Percentiles rank a stretch among this genome's conserved stretches.
Conservation (phyloP, 2,113 vertebrate species). For the Pomatorhinus ruficollis region DNA sequence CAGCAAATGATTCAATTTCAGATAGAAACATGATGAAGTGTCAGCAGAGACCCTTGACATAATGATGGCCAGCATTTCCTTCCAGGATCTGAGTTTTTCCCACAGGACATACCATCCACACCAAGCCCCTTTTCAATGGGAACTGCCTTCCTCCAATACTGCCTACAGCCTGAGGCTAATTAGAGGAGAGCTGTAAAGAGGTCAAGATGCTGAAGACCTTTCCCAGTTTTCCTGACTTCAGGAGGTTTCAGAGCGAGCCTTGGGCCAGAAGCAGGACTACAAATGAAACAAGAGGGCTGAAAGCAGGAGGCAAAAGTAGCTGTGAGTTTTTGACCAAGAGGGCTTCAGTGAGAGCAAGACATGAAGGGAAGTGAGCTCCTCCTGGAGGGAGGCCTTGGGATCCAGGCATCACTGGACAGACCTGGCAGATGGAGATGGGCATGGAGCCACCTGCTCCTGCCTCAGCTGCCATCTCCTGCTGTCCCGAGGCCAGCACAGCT, state of each 20-base stretch:
- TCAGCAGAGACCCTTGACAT: neutral
- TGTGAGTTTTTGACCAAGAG: neutral
- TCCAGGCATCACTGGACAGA: neutral
- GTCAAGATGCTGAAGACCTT: neutral
- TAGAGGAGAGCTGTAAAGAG: neutral
- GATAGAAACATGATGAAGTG: neutral
- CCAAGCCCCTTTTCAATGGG: neutral
- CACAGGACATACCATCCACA: neutral
- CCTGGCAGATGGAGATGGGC: neutral
- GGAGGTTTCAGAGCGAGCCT: neutral
- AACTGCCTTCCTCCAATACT: neutral
- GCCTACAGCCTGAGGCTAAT: neutral
- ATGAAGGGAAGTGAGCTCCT: neutral
- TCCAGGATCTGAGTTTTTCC: neutral
- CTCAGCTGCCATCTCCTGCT: neutral
- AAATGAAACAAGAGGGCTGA: neutral
- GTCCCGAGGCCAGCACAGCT: neutral
- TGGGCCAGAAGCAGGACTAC: neutral
- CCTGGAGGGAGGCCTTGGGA: neutral
- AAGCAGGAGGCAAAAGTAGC: neutral
- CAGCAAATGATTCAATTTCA: slow-evolving; percentile 17
- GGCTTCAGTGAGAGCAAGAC: neutral
- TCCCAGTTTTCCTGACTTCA: neutral
- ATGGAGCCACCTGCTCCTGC: neutral
- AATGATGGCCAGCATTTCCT: neutral